Evolutionary conservation across 2,888 invertebrate species (phyloP), one percentile per base, ranked within the genome.

Genomic region (Cosmia pyralina): DNA sequence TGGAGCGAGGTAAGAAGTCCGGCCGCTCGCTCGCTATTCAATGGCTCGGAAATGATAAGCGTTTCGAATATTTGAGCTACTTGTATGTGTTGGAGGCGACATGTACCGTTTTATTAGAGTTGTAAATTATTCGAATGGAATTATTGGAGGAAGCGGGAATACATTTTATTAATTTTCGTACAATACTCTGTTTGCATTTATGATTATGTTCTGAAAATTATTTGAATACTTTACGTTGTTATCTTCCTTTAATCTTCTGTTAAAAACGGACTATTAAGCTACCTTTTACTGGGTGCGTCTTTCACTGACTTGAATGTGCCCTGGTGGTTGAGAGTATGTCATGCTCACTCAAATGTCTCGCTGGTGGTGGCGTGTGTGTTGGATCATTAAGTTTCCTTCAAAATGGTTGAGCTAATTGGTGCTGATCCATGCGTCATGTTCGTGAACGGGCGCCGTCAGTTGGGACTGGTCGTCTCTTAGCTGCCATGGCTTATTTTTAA

Each of bases 41-140:
- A 93, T 93, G 91, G 91, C 67, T 89, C 83, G 91, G 90, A 93
- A 93, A 92, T 92, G 93, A 93, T 92, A 93, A 93, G 91, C 91
- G 90, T 87, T 89, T 88, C 87, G 85, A 89, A 89, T 89, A 89
- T 90, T 87, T 86, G 86, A 90, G 88, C 87, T 87, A 88, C 90
- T 89, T 88, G 86, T 87, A 82, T 84, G 84, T 71, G 71, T 77
- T 82, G 67, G 73, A 72, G 69, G 50, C 67, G 75, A 77, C 80
- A 70, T 83, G 75, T 81, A 79, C 70, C 75, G 80, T 83, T 85
- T 85, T 85, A 81, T 81, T 73, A 64, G 75, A 77, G 75, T 73
- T 79, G 78, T 84, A 83, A 83, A 83, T 82, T 85, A 70, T 75
- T 73, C 66, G 66, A 76, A 75, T 69, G 72, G 79, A 82, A 76